Evolutionary conservation across 2,113 vertebrate genomes (phyloP).

Genomic region (Meriones unguiculatus): DNA sequence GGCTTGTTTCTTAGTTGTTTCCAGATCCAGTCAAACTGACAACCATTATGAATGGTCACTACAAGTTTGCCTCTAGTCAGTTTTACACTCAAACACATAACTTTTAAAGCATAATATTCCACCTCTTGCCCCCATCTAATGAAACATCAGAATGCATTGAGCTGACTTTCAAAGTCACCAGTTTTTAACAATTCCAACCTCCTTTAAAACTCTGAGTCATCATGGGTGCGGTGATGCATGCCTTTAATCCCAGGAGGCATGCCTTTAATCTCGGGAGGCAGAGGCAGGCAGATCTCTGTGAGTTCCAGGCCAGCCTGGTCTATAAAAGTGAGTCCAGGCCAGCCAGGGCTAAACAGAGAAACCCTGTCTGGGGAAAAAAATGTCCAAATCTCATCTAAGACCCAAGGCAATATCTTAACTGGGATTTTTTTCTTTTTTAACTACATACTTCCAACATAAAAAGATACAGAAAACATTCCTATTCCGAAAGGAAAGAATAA

Average conservation of each 20-base stretch:
- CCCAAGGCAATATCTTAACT: background rate
- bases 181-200: background rate
- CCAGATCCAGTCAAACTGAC: background rate
- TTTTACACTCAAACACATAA: background rate
- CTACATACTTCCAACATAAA: background rate
- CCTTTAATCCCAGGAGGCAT: no score
- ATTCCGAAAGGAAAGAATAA: background rate
- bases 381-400: background rate
- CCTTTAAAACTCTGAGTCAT: background rate
- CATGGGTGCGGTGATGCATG: no score
- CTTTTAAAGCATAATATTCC: background rate
- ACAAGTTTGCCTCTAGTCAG: background rate
- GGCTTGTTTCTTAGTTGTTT: background rate
- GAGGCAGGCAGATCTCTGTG: no score
- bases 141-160: background rate
- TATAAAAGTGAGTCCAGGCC: no score
- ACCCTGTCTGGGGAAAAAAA: no score
- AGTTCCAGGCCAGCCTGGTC: no score
- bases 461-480: background rate
- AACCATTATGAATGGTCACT: background rate
- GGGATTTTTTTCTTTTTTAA: background rate
- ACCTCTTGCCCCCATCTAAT: background rate
- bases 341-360: no score
- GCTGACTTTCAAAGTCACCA: background rate
- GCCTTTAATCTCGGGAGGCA: no score